phyloP scores from a whole-genome alignment of 2,113 vertebrate species.

The Neopipo cinnamomea region DNA sequence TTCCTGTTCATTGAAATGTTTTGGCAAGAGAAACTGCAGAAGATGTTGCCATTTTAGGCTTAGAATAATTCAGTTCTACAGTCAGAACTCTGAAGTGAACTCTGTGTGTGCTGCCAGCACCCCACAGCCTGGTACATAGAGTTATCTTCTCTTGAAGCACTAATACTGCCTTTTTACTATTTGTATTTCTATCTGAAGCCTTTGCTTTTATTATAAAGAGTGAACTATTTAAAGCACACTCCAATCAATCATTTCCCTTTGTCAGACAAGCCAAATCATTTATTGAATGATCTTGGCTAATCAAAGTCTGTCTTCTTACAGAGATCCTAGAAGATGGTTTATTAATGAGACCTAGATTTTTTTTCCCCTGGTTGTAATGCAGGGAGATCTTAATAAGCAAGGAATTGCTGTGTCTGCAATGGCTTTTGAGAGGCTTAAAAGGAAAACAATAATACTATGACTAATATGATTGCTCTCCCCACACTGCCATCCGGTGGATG shows the following conservation, averaged over 20 bases:
- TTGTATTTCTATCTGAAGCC: not conserved
- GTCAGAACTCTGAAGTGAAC: not conserved
- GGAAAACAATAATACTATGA: slow-evolving; percentile 29
- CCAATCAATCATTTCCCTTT: not conserved
- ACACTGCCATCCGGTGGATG: slow-evolving; percentile 60
- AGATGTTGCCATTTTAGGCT: not conserved
- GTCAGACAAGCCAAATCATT: not conserved
- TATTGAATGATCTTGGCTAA: not conserved
- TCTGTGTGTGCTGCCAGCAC: not conserved
- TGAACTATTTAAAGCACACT: not conserved
- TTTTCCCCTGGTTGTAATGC: not conserved
- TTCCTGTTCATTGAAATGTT: not conserved
- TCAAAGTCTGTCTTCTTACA: not conserved
- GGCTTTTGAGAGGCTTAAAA: slow-evolving; percentile 35
- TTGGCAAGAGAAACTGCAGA: not conserved
- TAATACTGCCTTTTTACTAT: not conserved
- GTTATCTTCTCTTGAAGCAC: not conserved
- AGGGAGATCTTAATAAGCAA: slow-evolving; percentile 39
- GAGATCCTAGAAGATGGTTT: slow-evolving; percentile 31
- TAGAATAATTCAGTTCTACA: not conserved
- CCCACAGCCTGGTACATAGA: not conserved
- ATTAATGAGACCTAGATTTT: slow-evolving; percentile 53
- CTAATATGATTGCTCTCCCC: slow-evolving; percentile 36
- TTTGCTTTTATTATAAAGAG: not conserved
- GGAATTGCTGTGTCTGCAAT: slow-evolving; percentile 58